phyloP scores from a whole-genome alignment of 2,113 vertebrate genomes.

The Gobio gobio region DNA sequence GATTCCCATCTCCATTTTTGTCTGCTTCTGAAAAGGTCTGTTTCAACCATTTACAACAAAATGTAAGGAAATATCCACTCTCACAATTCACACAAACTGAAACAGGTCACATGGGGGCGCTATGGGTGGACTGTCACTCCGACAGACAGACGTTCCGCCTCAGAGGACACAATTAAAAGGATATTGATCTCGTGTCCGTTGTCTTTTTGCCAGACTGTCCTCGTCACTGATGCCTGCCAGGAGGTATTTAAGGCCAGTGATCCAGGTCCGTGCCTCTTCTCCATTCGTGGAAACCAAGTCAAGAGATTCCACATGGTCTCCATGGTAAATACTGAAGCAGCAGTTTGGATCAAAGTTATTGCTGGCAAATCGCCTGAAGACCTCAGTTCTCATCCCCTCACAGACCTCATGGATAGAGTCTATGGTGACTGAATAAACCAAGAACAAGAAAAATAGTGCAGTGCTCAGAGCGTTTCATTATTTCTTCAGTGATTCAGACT shows the following conservation, averaged over 20 bases:
- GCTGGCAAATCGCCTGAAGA: conserved; percentile 89
- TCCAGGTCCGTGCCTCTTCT: conserved; percentile 90
- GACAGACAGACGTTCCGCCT: neutral
- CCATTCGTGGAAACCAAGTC: conserved; percentile 87
- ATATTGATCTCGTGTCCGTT: conserved; percentile 97
- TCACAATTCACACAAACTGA: neutral
- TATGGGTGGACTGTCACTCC: neutral
- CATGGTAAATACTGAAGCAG: conserved; percentile 96
- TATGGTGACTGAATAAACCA: conserved; percentile 79
- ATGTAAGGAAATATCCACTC: conserved; percentile 76
- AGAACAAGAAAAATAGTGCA: neutral
- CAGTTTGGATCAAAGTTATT: conserved; percentile 92
- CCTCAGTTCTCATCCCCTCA: conserved; percentile 91
- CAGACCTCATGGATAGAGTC: conserved; percentile 96
- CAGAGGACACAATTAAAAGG: conserved; percentile 72
- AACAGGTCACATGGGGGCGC: neutral
- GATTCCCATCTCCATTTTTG: conserved; percentile 91
- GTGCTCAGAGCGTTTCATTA: neutral
- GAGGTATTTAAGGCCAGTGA: conserved; percentile 93
- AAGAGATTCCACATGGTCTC: conserved; percentile 88
- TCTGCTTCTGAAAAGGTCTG: conserved; percentile 97
- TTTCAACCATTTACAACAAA: conserved; percentile 87
- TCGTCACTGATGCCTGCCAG: conserved; percentile 96
- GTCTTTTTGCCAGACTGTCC: conserved; percentile 91
- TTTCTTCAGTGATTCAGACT: neutral